Conservation (phyloP, 2,113 vertebrate genomes). For the Rhinichthys klamathensis region DNA sequence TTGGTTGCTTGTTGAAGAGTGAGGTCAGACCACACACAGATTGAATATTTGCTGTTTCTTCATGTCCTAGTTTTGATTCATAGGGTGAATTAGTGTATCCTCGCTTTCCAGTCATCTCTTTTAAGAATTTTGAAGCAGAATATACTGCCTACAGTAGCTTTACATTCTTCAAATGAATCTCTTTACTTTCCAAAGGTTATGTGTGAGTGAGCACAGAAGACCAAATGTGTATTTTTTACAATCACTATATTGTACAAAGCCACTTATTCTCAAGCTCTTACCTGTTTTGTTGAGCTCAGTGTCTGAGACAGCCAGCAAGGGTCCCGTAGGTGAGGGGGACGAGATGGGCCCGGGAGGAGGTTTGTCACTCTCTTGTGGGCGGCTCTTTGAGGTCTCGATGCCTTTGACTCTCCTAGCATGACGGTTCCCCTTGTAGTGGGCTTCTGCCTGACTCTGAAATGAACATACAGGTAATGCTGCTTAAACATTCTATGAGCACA, state of each 20-base stretch:
- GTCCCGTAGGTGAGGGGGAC: conserved; percentile 74
- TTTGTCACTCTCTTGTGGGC: conserved; percentile 82
- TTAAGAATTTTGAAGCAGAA: not conserved
- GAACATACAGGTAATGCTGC: not conserved
- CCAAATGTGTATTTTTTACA: not conserved
- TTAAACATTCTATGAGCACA: not conserved
- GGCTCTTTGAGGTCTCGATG: conserved; percentile 89
- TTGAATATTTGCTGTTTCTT: not conserved
- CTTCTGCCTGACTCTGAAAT: conserved; percentile 89
- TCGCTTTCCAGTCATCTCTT: not conserved
- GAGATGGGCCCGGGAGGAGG: conserved; percentile 69
- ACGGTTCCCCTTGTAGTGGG: conserved; percentile 93
- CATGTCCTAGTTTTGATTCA: conserved; percentile 22
- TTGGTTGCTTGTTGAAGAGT: not conserved
- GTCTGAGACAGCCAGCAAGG: conserved; percentile 59
- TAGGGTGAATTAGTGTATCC: not conserved
- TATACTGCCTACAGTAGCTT: not conserved
- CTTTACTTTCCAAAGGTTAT: not conserved
- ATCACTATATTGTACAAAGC: not conserved
- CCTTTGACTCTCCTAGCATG: conserved; percentile 92
- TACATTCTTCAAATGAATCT: not conserved
- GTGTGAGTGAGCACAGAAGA: not conserved
- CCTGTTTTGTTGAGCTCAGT: conserved; percentile 71
- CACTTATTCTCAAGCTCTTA: conserved; percentile 56
- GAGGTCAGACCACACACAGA: conserved; percentile 41